These are phyloP conservation scores for Dioctria linearis DNA, from an alignment of 2,888 invertebrate genomes.

Conservation along the genomic window DNA sequence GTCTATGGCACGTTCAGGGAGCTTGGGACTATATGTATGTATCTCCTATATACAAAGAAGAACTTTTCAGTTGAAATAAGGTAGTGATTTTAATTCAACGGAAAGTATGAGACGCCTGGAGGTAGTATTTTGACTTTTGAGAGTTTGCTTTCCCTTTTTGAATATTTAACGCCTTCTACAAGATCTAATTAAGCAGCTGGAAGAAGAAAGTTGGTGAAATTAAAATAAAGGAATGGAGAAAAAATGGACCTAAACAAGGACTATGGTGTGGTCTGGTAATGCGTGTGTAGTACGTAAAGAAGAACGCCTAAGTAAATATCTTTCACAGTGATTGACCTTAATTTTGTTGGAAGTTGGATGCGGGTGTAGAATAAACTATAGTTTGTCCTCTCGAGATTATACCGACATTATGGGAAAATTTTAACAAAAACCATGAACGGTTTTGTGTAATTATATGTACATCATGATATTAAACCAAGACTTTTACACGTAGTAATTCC, in stretches of 20 bases:
- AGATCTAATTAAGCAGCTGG: conserved; percentile 32
- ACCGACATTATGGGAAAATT: too few species aligned
- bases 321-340: not conserved
- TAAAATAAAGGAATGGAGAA: conserved; percentile 32
- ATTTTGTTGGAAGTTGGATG: too few species aligned
- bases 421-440: too few species aligned
- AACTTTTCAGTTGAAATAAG: not conserved
- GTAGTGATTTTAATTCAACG: conserved; percentile 22
- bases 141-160: conserved; percentile 21
- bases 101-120: conserved; percentile 7
- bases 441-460: too few species aligned
- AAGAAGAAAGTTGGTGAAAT: conserved; percentile 36
- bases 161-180: conserved; percentile 22
- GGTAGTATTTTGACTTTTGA: conserved; percentile 32
- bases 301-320: conserved; percentile 28
- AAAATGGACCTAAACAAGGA: not conserved
- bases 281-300: not conserved
- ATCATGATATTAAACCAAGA: too few species aligned
- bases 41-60: not conserved
- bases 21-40: not conserved
- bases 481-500: too few species aligned
- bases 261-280: not conserved
- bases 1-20: conserved; percentile 3
- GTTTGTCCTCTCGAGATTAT: too few species aligned
- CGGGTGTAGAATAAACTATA: too few species aligned